phyloP scores from a whole-genome alignment of 2,797 vertebrate genomes.

The Sebastes elongatus region DNA sequence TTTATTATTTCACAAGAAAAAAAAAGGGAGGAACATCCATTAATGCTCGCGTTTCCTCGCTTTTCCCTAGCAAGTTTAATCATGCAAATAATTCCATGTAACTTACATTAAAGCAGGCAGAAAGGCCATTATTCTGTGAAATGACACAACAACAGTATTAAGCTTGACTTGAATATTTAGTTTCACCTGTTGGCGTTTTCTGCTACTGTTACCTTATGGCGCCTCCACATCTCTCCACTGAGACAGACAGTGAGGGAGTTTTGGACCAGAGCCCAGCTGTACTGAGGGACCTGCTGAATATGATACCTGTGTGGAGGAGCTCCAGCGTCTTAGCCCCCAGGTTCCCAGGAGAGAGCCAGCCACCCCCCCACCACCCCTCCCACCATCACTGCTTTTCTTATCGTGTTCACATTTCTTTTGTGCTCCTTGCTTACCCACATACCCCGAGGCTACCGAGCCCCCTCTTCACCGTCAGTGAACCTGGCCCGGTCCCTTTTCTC shows the following conservation, averaged over 20 bases:
- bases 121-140: constrained; percentile 50
- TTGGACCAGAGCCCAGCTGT: constrained; percentile 89
- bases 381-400: constrained; percentile 71
- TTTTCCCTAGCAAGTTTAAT: constrained; percentile 42
- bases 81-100: constrained; percentile 42
- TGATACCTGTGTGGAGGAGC: constrained; percentile 89
- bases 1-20: constrained; percentile 42
- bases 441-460: constrained; percentile 74
- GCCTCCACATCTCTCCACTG: constrained; percentile 87
- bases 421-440: constrained; percentile 69
- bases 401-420: constrained; percentile 82
- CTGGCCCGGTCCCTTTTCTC: constrained; percentile 70
- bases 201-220: constrained; percentile 91
- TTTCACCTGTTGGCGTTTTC: constrained; percentile 90
- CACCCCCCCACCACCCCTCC: constrained; percentile 52
- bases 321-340: constrained; percentile 79
- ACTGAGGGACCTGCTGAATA: constrained; percentile 86
- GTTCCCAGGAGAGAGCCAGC: constrained; percentile 87
- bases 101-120: constrained; percentile 32
- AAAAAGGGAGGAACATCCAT: constrained; percentile 17
- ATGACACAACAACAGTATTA: constrained; percentile 80
- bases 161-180: constrained; percentile 88
- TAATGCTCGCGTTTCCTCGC: constrained; percentile 2
- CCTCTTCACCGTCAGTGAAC: constrained; percentile 61
- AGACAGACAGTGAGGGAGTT: constrained; percentile 85